Evolutionary conservation across 1,140 invertebrate genomes (phyloP).

Genomic region (Antheraea mylitta): DNA sequence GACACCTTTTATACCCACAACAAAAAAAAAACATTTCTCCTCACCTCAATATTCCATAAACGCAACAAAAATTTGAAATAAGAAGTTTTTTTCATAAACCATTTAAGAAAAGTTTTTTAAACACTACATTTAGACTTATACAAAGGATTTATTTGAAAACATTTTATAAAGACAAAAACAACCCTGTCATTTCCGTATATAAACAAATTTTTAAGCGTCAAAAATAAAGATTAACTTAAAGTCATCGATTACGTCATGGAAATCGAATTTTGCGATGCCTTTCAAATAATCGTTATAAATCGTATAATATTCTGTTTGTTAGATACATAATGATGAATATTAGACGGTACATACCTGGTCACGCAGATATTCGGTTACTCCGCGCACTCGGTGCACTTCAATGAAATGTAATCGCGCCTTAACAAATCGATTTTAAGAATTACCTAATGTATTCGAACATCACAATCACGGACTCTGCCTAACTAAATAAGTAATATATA

Average conservation of each 20-base stretch:
- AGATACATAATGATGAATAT: background rate
- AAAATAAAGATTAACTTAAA: too few relatives aligned
- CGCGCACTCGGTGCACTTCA: conserved; percentile 65
- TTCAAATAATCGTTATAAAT: background rate
- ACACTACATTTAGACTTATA: too few relatives aligned
- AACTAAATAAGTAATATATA: conserved; percentile 35
- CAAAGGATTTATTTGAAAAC: too few relatives aligned
- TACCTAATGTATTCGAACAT: conserved; percentile 34
- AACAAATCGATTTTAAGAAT: conserved; percentile 53
- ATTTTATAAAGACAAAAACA: conserved; percentile 22
- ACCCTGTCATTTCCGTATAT: conserved; percentile 29
- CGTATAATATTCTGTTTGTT: background rate
- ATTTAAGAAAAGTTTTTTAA: too few relatives aligned
- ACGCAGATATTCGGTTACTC: conserved; percentile 36
- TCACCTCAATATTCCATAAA: too few relatives aligned
- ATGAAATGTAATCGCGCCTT: conserved; percentile 19
- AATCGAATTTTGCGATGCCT: too few relatives aligned
- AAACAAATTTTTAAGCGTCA: too few relatives aligned
- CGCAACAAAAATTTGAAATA: too few relatives aligned
- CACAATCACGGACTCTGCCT: conserved; percentile 51
- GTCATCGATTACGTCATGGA: too few relatives aligned
- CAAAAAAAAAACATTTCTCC: too few relatives aligned
- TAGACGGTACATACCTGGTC: conserved; percentile 58
- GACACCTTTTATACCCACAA: too few relatives aligned
- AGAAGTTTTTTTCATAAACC: too few relatives aligned